These are phyloP conservation scores for Cynopterus sphinx DNA, from an alignment of 2,797 vertebrate species.

Conservation along the genomic window DNA sequence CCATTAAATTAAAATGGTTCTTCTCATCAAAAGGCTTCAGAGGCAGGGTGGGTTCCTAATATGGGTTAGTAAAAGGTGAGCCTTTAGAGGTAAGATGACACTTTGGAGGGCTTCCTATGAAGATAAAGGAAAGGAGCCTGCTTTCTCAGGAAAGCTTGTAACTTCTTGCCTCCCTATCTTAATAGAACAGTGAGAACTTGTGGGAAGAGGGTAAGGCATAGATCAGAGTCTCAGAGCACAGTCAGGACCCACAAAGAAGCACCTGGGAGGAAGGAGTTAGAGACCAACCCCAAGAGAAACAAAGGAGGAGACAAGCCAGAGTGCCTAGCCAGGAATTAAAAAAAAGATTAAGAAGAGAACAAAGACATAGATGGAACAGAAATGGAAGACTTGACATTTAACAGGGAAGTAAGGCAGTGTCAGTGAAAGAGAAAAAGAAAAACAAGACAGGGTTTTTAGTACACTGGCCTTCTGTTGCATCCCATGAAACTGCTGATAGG, in stretches of 20 bases:
- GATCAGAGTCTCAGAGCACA: neutral
- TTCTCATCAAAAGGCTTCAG: neutral
- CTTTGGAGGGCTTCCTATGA: neutral
- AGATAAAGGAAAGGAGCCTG: constrained; percentile 15
- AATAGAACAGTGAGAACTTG: constrained; percentile 19
- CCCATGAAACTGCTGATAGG: neutral
- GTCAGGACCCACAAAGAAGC: neutral
- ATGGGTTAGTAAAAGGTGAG: neutral
- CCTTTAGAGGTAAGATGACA: neutral
- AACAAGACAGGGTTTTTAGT: neutral
- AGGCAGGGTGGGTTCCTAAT: neutral
- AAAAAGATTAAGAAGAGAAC: neutral
- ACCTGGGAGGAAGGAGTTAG: neutral
- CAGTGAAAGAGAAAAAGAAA: neutral
- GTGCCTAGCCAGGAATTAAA: constrained; percentile 2
- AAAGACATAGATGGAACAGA: neutral
- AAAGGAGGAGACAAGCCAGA: neutral
- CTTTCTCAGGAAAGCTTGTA: constrained; percentile 23
- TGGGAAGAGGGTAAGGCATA: neutral
- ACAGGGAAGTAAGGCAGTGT: neutral
- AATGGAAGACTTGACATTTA: constrained; percentile 27
- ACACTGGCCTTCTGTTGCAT: neutral
- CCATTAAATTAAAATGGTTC: constrained; percentile 27
- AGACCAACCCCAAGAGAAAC: neutral
- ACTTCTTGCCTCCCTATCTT: neutral